Evolutionary conservation across 2,888 invertebrate species (phyloP).

Genomic region (Conops quadrifasciatus): DNA sequence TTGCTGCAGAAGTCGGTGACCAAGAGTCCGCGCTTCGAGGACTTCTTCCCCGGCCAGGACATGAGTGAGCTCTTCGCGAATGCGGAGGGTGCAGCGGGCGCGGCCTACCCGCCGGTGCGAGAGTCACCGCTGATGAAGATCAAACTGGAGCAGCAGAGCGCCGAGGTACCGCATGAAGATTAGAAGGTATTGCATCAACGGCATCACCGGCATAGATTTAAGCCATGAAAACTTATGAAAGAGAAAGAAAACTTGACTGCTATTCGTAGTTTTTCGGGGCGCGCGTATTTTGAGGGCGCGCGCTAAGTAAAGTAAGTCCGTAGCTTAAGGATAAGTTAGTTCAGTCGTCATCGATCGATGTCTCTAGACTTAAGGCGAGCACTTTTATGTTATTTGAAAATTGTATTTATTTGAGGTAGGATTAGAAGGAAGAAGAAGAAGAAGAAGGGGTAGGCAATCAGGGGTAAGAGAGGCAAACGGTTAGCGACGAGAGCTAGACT

Average conservation of each 20-base stretch:
- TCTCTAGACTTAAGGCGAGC: conserved; percentile 40
- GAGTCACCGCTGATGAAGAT: conserved; percentile 61
- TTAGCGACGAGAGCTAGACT: conserved; percentile 56
- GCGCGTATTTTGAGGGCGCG: conserved; percentile 51
- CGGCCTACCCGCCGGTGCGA: conserved; percentile 52
- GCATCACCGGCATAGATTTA: not conserved
- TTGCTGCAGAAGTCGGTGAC: conserved; percentile 61
- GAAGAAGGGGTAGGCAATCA: not conserved
- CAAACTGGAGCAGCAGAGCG: conserved; percentile 60
- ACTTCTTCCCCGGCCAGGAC: conserved; percentile 60
- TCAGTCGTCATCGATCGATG: too few relatives aligned
- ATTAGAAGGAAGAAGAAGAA: not conserved
- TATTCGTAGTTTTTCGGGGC: conserved; percentile 50
- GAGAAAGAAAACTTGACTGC: conserved; percentile 51
- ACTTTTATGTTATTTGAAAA: conserved; percentile 7
- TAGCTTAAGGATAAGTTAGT: conserved; percentile 37
- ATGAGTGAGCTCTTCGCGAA: conserved; percentile 58
- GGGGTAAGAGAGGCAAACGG: conserved; percentile 49
- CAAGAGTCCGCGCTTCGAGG: conserved; percentile 62
- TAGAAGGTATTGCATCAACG: conserved; percentile 43
- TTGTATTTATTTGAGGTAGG: not conserved
- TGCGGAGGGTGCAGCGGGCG: conserved; percentile 46
- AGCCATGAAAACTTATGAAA: conserved; percentile 21
- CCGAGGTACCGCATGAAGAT: conserved; percentile 62
- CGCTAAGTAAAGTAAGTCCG: conserved; percentile 44